Evolutionary conservation across 2,113 vertebrate species (phyloP).

Genomic region (Macroglossus sobrinus): DNA sequence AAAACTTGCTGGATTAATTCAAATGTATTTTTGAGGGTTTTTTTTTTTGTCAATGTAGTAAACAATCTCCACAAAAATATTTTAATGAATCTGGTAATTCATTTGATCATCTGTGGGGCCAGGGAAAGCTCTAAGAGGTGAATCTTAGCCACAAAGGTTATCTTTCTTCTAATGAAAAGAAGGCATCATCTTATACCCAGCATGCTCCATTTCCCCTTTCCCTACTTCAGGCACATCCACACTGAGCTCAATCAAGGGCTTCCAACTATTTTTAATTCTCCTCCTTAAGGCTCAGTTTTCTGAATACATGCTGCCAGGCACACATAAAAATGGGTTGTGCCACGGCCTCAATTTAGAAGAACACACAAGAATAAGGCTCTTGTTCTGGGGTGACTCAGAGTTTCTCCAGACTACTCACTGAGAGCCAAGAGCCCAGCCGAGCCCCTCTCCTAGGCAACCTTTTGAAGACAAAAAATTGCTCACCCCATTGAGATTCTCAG

Average conservation of each 20-base stretch:
- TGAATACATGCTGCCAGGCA: background rate
- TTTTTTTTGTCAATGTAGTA: background rate
- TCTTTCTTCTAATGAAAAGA: background rate
- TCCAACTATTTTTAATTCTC: background rate
- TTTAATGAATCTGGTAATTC: conserved; percentile 1
- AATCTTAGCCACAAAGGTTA: background rate
- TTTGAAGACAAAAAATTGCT: conserved; percentile 33
- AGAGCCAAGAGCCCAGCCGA: background rate
- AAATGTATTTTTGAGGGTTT: background rate
- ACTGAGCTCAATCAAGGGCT: background rate
- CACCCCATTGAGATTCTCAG: background rate
- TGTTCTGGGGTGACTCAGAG: conserved; percentile 30
- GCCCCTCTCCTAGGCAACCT: background rate
- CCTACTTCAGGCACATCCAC: background rate
- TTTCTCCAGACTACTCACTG: conserved; percentile 10
- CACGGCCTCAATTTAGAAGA: background rate
- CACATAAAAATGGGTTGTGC: background rate
- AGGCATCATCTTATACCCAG: background rate
- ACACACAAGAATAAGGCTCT: background rate
- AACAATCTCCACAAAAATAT: background rate
- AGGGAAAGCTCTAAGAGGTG: background rate
- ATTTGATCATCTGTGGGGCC: background rate
- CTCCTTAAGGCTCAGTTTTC: background rate
- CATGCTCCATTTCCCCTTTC: background rate
- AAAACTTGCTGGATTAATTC: background rate